Evolutionary conservation across 2,113 vertebrate genomes (phyloP).

Genomic region (Glaucomys volans): DNA sequence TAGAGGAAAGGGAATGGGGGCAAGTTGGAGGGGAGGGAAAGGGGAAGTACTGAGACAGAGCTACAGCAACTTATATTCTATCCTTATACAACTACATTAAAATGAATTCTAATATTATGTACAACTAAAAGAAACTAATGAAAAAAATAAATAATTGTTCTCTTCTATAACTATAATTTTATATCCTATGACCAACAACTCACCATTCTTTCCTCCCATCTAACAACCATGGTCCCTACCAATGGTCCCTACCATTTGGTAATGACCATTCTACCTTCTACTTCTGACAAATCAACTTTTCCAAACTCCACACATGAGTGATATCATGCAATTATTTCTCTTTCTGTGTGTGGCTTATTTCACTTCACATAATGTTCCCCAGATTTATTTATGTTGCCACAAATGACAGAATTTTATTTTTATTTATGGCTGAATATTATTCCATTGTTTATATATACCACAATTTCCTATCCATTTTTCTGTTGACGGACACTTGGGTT

Average conservation of each 20-base stretch:
- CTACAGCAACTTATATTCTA: too few relatives aligned
- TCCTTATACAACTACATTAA: too few relatives aligned
- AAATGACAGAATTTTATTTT: background rate
- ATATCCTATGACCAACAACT: background rate
- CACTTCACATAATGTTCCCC: background rate
- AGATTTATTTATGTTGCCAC: background rate
- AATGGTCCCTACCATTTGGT: background rate
- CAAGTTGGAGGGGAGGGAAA: too few relatives aligned
- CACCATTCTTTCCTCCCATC: background rate
- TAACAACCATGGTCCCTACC: too few relatives aligned
- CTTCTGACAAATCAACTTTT: background rate
- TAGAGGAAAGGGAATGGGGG: too few relatives aligned
- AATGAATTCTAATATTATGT: too few relatives aligned
- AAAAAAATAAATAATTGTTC: background rate
- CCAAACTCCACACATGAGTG: background rate
- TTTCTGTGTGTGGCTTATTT: background rate
- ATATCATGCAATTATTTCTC: background rate
- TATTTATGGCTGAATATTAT: background rate
- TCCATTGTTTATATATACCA: background rate
- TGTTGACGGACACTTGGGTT: background rate
- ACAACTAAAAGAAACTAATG: too few relatives aligned
- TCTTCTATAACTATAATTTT: background rate
- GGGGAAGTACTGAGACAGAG: too few relatives aligned
- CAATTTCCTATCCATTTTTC: background rate
- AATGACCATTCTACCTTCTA: background rate